Evolutionary conservation across 2,888 invertebrate species (phyloP), one percentile per base, ranked within the genome.

Genomic region (Leptinotarsa tumamoca): DNA sequence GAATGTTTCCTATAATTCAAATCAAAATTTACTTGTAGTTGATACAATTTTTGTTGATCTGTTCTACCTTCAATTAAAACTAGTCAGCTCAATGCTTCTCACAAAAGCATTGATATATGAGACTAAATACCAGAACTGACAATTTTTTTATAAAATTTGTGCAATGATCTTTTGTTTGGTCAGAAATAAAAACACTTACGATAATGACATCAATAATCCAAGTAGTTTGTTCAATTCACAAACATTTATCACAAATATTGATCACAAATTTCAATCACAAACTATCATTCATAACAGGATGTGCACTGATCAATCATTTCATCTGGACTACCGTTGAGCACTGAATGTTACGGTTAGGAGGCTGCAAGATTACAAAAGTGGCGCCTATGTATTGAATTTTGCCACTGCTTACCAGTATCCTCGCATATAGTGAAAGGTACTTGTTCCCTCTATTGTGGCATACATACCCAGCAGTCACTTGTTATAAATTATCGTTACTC

Each of bases 351-450:
- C 63, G 63, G 63, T 33, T 63, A 63, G 63, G 63, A 63, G 63
- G 27, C 63, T 63, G 71, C 71, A 71, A 71, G 74, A 74, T 75
- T 76, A 79, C 75, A 79, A 79, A 77, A 77, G 76, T 79, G 76
- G 78, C 78, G 78, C 78, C 78, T 74, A 71, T 75, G 73, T 63
- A 74, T 70, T 71, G 76, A 69, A 79, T 79, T 77, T 77, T 75
- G 78, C 78, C 76, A 76, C 78, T 74, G 76, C 76, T 73, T 71
- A 74, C 76, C 43, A 71, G 76, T 66, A 78, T 72, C 77, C 68
- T 58, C 77, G 71, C 72, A 75, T 73, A 78, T 74, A 78, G 79
- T 79, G 79, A 79, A 79, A 79, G 79, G 79, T 74, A 70, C 77
- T 73, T 68, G 67, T 75, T 79, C 77, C 79, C 76, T 78, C 79